Conservation (phyloP, 2,888 invertebrate genomes). For the Tyria jacobaeae region DNA sequence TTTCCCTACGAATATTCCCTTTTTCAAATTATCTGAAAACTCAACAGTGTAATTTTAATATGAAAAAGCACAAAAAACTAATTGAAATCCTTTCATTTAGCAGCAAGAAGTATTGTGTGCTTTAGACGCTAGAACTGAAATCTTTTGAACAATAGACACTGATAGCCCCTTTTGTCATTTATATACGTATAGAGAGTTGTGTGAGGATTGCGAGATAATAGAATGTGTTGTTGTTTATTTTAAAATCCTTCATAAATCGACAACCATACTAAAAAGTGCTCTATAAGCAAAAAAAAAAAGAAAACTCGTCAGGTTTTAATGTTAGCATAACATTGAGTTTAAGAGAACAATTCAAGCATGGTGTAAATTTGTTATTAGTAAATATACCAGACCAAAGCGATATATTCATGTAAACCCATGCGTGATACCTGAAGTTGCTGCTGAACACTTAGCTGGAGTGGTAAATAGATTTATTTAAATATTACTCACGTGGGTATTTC, state of each 20-base stretch:
- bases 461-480: too few relatives aligned
- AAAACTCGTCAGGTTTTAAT: neutral
- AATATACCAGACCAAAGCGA: too few relatives aligned
- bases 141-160: constrained; percentile 19
- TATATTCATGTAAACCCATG: too few relatives aligned
- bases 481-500: too few relatives aligned
- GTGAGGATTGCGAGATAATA: neutral
- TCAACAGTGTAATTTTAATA: neutral
- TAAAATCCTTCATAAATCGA: too few relatives aligned
- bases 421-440: neutral
- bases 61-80: constrained; percentile 13
- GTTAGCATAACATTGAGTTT: neutral
- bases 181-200: neutral
- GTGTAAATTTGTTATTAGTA: too few relatives aligned
- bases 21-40: neutral
- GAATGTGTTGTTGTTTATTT: neutral
- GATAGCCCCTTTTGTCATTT: constrained; percentile 11
- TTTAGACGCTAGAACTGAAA: constrained; percentile 15
- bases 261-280: too few relatives aligned
- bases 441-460: too few relatives aligned
- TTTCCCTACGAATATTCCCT: neutral
- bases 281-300: neutral
- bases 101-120: constrained; percentile 8
- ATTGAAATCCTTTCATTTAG: constrained; percentile 8
- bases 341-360: neutral